Percentiles rank a stretch among this genome's conserved stretches.
phyloP scores from a whole-genome alignment of 1,140 invertebrate genomes.

The Platyscapa corneri region DNA sequence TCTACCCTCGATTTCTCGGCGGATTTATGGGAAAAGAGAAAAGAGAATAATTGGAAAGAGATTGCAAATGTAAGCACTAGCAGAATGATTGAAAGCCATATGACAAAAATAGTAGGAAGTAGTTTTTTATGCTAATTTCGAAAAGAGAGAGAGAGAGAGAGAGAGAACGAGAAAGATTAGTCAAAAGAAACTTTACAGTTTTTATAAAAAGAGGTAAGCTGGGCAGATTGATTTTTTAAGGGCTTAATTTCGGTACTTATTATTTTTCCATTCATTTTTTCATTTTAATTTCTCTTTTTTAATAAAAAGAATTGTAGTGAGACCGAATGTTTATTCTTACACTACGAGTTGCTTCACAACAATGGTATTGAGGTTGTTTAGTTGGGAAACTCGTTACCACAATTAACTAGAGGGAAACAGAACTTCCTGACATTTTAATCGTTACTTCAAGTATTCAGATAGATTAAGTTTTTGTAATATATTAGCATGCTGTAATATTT shows the following conservation, averaged over 20 bases:
- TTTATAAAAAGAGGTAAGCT: background rate
- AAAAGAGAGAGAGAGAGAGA: background rate
- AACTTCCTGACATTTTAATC: background rate
- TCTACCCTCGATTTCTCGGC: conserved; percentile 42
- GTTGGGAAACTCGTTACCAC: background rate
- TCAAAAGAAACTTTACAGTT: no score
- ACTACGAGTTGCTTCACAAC: background rate
- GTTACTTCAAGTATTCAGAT: background rate
- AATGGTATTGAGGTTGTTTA: background rate
- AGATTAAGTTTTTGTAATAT: background rate
- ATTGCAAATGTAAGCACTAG: conserved; percentile 31
- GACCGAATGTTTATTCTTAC: background rate
- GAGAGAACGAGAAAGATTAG: no score
- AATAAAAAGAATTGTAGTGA: background rate
- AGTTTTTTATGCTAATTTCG: conserved; percentile 50
- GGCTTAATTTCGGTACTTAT: background rate
- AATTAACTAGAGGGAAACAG: background rate
- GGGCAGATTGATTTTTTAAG: background rate
- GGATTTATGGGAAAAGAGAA: background rate
- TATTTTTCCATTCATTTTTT: background rate
- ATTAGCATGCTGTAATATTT: background rate
- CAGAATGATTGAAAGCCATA: conserved; percentile 38
- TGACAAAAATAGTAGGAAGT: conserved; percentile 49
- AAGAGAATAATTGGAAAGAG: background rate
- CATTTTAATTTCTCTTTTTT: no score